Evolutionary conservation across 2,797 vertebrate genomes (phyloP), one percentile per base, ranked within the genome.

Genomic region (Loriculus beryllinus): DNA sequence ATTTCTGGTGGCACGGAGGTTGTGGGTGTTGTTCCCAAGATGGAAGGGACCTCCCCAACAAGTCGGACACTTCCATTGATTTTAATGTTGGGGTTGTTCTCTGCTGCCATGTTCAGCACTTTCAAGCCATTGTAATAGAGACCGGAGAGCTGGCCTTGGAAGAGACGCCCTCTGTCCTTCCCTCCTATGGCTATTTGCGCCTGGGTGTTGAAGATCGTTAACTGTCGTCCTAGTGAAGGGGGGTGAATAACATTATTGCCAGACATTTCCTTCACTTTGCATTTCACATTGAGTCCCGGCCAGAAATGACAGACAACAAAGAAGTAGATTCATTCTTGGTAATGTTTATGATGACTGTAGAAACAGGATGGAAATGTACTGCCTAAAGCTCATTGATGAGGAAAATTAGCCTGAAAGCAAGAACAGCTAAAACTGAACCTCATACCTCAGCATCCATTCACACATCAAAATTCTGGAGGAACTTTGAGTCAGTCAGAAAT

Each of bases 171-270:
- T 92, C 98, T 98, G 97, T 99, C 99, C 71, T 98, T 98, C 92
- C 99, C 99, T 52, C 99, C 99, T 40, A 99, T 99, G 77, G 98
- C 98, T 95, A 99, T 99, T 94, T 99, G 98, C 78, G 99, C 99
- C 98, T 99, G 99, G 96, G 99, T 99, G 98, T 99, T 99, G 98
- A 99, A 99, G 98, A 99, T 99, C 76, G 99, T 99, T 97, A 99
- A 97, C 98, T 99, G 99, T 77, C 99, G 99, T 96, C 99, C 99
- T 99, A 97, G 88, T 98, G 97, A 97, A 94, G 94, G 97, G 97
- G 97, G 97, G 96, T 97, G 97, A 98, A 97, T 21, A 97, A 91
- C 81, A 96, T 98, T 98, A 98, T 97, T 98, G 92, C 94, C 92
- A 96, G 82, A 94, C 81, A 96, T 96, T 96, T 96, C 67, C 86